Base-by-base conservation (phyloP, 2,888 invertebrate species). In the Nephrocerus scutellatus region DNA sequence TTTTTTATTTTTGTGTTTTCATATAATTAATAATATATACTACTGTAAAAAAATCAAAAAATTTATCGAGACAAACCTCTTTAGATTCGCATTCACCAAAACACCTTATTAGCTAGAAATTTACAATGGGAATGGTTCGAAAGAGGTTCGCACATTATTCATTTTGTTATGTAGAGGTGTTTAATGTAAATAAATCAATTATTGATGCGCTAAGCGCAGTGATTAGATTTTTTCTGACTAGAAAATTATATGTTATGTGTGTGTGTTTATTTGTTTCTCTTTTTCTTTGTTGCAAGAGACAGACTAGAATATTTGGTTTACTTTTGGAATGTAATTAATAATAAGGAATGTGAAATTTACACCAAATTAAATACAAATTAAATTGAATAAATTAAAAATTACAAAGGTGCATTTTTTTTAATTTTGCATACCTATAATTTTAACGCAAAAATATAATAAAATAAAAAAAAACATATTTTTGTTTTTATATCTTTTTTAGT, bases 101-200 rank as follows among this genome's bases (percentile, higher is more conserved):
- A 46, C 46, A 48, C 44, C 50, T 50, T 51, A 48, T 44, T 33
- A 29, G 43, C 46, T 50, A 51, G 43, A 48, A 51, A 47, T 48
- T 44, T 50, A 51, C 48, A 50, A 38, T 33, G 44, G 45, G 46
- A 43, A 38, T 43, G 21, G 33, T 35, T 18, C 39, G 39, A 37
- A 41, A 46, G 36, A 38, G 37, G 39, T 41, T 39, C 31, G 6
- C 31, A 36, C 32, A 18, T 30, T 34, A 10, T 20, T 30, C 18
- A 34, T 14, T 22, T 7, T 22, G 10, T 22, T 8, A 22, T 22
- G 7, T 22, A 8, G 22, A 22, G 7, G 7, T 22, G 10, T 22
- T 8, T 8, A 8, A 8, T 22, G 22, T 7, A 22, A 10, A 8
- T 22, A 22, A 22, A 8, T 22, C 22, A 30, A 29, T 34, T 43